phyloP scores from a whole-genome alignment of 2,797 vertebrate genomes.

The Nyctibius grandis region DNA sequence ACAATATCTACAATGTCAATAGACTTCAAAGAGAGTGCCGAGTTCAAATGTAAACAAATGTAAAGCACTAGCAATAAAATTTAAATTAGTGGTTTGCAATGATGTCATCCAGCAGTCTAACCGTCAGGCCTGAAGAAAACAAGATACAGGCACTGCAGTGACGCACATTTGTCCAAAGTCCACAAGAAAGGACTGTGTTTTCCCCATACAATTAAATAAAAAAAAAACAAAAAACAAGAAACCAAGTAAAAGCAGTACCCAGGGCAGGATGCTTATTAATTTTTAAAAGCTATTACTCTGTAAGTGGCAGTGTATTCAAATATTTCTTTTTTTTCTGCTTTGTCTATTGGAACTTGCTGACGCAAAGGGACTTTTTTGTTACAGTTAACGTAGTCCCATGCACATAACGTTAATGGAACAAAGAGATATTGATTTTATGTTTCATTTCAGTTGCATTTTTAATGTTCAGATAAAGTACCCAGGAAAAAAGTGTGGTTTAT shows the following conservation, averaged over 20 bases:
- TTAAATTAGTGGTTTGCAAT: not conserved
- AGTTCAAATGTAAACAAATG: not conserved
- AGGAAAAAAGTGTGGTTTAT: not conserved
- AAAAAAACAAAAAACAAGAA: not conserved
- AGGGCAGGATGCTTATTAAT: not conserved
- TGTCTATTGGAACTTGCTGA: not conserved
- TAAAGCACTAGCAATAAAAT: not conserved
- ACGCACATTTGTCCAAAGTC: not conserved
- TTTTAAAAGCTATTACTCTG: not conserved
- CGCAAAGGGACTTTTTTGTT: not conserved
- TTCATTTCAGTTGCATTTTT: not conserved
- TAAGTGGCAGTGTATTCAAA: not conserved
- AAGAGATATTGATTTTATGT: not conserved
- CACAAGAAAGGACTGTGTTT: not conserved
- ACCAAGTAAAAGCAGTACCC: not conserved
- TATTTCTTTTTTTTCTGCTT: not conserved
- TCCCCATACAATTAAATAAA: not conserved
- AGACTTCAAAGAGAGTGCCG: not conserved
- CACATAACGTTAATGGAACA: not conserved
- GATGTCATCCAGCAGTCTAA: not conserved
- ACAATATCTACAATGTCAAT: not conserved
- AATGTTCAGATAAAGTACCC: not conserved
- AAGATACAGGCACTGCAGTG: not conserved
- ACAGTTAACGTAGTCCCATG: not conserved
- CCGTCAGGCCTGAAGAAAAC: not conserved